These are phyloP conservation scores for Eurystomus gularis DNA, from an alignment of 2,113 vertebrate species.

Conservation along the genomic window DNA sequence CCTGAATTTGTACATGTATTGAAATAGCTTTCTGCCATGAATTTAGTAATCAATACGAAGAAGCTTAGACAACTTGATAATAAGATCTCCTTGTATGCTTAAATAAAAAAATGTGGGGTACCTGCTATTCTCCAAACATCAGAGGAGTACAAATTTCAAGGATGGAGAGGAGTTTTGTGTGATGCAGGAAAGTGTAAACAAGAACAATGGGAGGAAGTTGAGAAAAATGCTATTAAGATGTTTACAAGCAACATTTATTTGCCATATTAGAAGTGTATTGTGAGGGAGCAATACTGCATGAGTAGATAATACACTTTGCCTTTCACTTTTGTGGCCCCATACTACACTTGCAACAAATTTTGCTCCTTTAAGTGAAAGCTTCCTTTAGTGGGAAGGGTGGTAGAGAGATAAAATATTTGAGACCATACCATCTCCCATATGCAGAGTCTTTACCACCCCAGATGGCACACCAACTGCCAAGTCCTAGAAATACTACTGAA, in stretches of 20 bases:
- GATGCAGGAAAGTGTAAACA: not conserved
- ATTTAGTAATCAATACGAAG: not conserved
- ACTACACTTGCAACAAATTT: not conserved
- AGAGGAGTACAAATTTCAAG: not conserved
- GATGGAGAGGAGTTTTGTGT: not conserved
- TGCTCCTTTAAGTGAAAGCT: not conserved
- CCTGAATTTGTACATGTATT: not conserved
- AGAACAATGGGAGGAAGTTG: not conserved
- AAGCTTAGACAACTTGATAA: not conserved
- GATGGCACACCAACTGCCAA: constrained; percentile 55
- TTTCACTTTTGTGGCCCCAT: not conserved
- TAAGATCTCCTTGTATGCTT: not conserved
- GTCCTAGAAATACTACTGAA: constrained; percentile 49
- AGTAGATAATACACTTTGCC: not conserved
- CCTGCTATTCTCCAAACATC: not conserved
- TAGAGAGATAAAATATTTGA: constrained; percentile 28
- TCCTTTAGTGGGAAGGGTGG: not conserved
- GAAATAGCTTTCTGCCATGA: not conserved
- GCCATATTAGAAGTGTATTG: not conserved
- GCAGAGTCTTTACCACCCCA: constrained; percentile 44
- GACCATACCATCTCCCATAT: constrained; percentile 47
- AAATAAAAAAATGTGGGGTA: not conserved
- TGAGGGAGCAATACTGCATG: not conserved
- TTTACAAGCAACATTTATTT: not conserved
- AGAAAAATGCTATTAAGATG: not conserved